These are phyloP conservation scores for Xestia sexstrigata DNA, from an alignment of 2,888 invertebrate species.

Conservation along the genomic window DNA sequence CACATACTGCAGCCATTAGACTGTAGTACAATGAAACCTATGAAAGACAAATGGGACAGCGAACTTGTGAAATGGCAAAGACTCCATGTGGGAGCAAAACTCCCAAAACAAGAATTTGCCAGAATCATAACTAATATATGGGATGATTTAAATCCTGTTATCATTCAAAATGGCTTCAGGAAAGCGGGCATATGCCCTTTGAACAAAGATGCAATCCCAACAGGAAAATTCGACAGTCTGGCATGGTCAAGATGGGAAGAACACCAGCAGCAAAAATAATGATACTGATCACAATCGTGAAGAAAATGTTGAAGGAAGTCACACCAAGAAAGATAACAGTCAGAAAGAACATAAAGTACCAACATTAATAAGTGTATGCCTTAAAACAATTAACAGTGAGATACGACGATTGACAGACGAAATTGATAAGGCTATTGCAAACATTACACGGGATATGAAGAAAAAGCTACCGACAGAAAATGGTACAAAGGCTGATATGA, in stretches of 20 bases:
- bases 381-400: conserved; percentile 37
- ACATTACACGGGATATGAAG: conserved; percentile 41
- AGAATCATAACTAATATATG: conserved; percentile 1
- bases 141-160: conserved; percentile 1
- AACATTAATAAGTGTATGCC: conserved; percentile 19
- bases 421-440: conserved; percentile 45
- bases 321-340: conserved; percentile 20
- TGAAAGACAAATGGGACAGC: conserved; percentile 51
- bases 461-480: conserved; percentile 25
- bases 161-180: conserved; percentile 5
- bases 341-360: conserved; percentile 20
- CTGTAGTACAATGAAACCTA: conserved; percentile 50
- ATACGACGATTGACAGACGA: conserved; percentile 36
- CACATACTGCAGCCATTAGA: conserved; percentile 68
- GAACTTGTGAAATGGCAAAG: conserved; percentile 8
- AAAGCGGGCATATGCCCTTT: background rate
- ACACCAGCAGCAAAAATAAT: conserved; percentile 5
- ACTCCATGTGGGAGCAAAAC: conserved; percentile 2
- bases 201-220: conserved; percentile 3
- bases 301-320: conserved; percentile 22
- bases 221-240: background rate
- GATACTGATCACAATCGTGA: conserved; percentile 15
- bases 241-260: conserved; percentile 4
- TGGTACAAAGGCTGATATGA: conserved; percentile 13
- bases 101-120: conserved; percentile 7